Percentiles rank a stretch among this genome's conserved stretches.
Evolutionary conservation across 1,140 invertebrate species (phyloP).

Genomic region (Armadillidium nasatum): DNA sequence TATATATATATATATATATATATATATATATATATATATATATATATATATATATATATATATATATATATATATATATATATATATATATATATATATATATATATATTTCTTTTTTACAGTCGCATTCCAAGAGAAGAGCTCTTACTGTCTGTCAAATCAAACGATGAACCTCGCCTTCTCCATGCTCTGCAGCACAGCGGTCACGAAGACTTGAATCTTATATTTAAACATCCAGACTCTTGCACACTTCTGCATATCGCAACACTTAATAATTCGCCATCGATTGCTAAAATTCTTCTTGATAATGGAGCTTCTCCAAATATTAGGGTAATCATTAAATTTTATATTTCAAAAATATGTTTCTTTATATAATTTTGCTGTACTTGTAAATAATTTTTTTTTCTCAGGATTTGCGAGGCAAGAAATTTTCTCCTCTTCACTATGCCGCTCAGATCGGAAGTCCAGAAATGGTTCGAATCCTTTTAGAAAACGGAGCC

Average conservation of each 20-base stretch:
- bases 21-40: no score
- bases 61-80: no score
- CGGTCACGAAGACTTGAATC: background rate
- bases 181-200: background rate
- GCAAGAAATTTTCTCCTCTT: slow-evolving; percentile 49
- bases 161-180: slow-evolving; percentile 1
- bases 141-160: background rate
- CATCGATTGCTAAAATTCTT: background rate
- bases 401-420: slow-evolving; percentile 30
- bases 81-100: background rate
- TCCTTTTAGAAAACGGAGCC: slow-evolving; percentile 55
- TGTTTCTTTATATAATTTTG: no score
- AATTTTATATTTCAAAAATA: no score
- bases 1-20: no score
- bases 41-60: no score
- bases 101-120: background rate
- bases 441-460: slow-evolving; percentile 60
- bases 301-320: background rate
- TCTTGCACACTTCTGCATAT: background rate
- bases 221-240: background rate
- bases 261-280: background rate
- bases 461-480: slow-evolving; percentile 54
- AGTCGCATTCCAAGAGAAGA: background rate
- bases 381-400: background rate
- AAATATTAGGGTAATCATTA: background rate